Percentiles rank a stretch among this genome's conserved stretches.
These are phyloP conservation scores for Nansenia antarctica DNA, from an alignment of 2,113 vertebrate species.

Conservation along the genomic window DNA sequence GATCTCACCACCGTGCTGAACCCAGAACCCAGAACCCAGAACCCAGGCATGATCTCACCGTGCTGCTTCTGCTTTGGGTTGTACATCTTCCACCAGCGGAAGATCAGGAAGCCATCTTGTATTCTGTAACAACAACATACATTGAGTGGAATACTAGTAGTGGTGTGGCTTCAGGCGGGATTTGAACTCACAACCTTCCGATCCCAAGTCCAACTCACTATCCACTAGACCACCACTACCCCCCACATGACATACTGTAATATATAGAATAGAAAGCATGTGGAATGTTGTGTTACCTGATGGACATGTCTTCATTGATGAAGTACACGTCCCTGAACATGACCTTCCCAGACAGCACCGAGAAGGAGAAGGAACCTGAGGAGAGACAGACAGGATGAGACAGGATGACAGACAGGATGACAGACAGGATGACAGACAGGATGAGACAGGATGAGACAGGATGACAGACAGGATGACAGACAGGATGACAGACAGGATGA, in stretches of 20 bases:
- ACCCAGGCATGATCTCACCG: conserved; percentile 82
- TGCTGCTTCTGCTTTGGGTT: conserved; percentile 98
- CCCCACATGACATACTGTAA: conserved; percentile 7
- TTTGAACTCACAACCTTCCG: no score
- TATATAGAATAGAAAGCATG: not conserved
- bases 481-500: no score
- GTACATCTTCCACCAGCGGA: conserved; percentile 99
- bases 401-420: conserved; percentile 47
- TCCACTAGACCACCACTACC: no score
- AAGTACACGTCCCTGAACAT: conserved; percentile 99
- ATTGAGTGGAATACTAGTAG: not conserved
- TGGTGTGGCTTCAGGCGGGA: no score
- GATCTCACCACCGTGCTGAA: no score
- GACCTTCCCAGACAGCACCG: conserved; percentile 96
- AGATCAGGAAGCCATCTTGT: conserved; percentile 98
- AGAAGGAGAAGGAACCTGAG: conserved; percentile 96
- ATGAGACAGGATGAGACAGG: conserved; percentile 42
- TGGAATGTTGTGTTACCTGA: conserved; percentile 82
- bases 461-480: conserved; percentile 42
- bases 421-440: conserved; percentile 29
- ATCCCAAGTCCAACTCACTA: no score
- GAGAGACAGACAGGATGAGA: conserved; percentile 25
- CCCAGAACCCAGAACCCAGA: no score
- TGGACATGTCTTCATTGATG: conserved; percentile 96
- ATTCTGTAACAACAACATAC: conserved; percentile 76